phyloP scores from a whole-genome alignment of 2,888 invertebrate genomes.

The Aphelenchoides bicaudatus region DNA sequence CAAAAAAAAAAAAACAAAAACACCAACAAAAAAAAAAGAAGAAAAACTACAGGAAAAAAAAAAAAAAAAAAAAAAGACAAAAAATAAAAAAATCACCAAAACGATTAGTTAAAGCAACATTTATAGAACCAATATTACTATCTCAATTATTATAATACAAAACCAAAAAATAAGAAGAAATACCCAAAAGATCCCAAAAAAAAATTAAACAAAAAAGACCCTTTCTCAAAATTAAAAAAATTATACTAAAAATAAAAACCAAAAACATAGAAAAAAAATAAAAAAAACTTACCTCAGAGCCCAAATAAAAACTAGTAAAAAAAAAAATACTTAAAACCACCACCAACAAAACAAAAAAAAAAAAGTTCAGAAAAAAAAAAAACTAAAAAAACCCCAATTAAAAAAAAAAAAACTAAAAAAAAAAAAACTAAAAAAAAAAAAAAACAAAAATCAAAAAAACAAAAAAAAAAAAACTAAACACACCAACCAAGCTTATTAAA shows the following conservation, averaged over 20 bases:
- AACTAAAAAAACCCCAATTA: constrained; percentile 37
- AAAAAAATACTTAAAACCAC: constrained; percentile 40
- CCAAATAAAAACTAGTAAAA: constrained; percentile 41
- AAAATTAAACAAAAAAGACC: constrained; percentile 40
- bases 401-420: constrained; percentile 42
- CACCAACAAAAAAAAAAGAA: constrained; percentile 63
- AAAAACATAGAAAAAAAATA: constrained; percentile 43
- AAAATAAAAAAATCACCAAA: constrained; percentile 71
- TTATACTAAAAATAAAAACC: constrained; percentile 42
- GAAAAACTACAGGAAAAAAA: constrained; percentile 36
- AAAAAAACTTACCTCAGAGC: constrained; percentile 40
- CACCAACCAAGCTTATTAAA: neutral
- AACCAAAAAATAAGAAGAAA: constrained; percentile 42
- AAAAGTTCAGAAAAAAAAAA: constrained; percentile 38
- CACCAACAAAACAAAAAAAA: constrained; percentile 45
- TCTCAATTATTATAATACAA: constrained; percentile 54
- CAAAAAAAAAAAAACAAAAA: constrained; percentile 64
- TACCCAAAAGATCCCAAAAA: constrained; percentile 40
- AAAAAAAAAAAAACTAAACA: constrained; percentile 41
- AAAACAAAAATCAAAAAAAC: constrained; percentile 36
- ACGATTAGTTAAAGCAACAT: constrained; percentile 74
- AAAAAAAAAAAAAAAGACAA: constrained; percentile 60
- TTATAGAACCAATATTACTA: constrained; percentile 63
- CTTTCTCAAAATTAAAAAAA: constrained; percentile 42
- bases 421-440: constrained; percentile 11